Percentiles rank a stretch among this genome's conserved stretches.
These are phyloP conservation scores for Coregonus ussuriensis DNA, from an alignment of 2,797 vertebrate genomes.

Conservation along the genomic window DNA sequence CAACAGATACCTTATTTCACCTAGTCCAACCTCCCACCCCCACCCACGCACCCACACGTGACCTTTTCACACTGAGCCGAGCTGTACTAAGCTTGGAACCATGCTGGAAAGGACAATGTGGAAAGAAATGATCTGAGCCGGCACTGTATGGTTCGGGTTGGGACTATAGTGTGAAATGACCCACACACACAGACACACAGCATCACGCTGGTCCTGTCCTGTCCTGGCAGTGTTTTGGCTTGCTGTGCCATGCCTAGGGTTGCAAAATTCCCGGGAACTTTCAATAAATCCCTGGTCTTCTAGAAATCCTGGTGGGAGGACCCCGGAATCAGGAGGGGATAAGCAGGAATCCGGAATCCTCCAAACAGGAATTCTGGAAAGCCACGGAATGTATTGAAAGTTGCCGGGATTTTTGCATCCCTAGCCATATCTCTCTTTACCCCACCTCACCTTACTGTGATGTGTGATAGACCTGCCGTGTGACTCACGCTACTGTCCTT, in stretches of 20 bases:
- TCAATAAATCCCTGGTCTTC: too few relatives aligned
- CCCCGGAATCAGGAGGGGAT: too few relatives aligned
- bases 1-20: slow-evolving; percentile 30
- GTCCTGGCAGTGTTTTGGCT: slow-evolving; percentile 45
- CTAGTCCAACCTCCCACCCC: neutral
- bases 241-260: slow-evolving; percentile 53
- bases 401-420: too few relatives aligned
- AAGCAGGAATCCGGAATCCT: too few relatives aligned
- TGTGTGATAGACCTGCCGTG: slow-evolving; percentile 83
- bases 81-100: neutral
- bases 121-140: slow-evolving; percentile 2
- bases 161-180: neutral
- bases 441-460: slow-evolving; percentile 61
- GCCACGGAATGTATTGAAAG: too few relatives aligned
- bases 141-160: neutral
- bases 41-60: slow-evolving; percentile 16
- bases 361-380: too few relatives aligned
- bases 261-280: too few relatives aligned
- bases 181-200: neutral
- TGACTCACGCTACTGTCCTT: slow-evolving; percentile 87
- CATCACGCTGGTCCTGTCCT: slow-evolving; percentile 22
- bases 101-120: neutral
- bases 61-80: slow-evolving; percentile 29
- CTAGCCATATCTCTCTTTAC: neutral
- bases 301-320: too few relatives aligned